Evolutionary conservation across 2,888 invertebrate genomes (phyloP), one percentile per base, ranked within the genome.

Genomic region (Tricholauxania praeusta): DNA sequence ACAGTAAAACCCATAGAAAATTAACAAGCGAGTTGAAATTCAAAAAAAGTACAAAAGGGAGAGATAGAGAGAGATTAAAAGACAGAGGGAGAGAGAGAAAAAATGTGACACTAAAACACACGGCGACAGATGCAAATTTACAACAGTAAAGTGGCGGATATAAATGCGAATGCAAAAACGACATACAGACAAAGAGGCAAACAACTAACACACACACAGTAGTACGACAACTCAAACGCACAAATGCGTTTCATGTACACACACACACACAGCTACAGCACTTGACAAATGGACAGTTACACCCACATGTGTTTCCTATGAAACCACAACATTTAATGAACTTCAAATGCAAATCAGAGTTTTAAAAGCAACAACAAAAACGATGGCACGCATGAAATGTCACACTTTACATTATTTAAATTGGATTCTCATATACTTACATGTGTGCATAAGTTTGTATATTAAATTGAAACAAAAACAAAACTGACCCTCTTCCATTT

Each of bases 51-150:
- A 32, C 7, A 39, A 39, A 2, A 39, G 10, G 2, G 39, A 10
- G 1, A 39, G 10, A 39, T 10, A 39, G 10, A 39, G 5, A 39
- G 39, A 39, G 39, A 39, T 6, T 10, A 39, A 39, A 10, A 39
- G 39, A 10, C 8, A 39, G 12, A 19, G 19, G 15, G n/a, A n/a
- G 10, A 12, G 19, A 53, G 17, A 17, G n/a, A n/a, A n/a, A 15
- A 17, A 17, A 5, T 7, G 53, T 19, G 53, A 53, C 53, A 53
- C n/a, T n/a, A 53, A 53, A n/a, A 32, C 32, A 49, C 22, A 52
- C 49, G 32, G 69, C 32, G 49, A 32, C 63, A 55, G 53, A 63
- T 71, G 71, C 71, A 71, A 71, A 64, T 71, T 64, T 64, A 71
- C 53, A 71, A 14, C 55, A 22, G 4, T 39, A 51, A 39, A 51